Evolutionary conservation across 2,888 invertebrate species (phyloP).

Genomic region (Mesochorus sp.): DNA sequence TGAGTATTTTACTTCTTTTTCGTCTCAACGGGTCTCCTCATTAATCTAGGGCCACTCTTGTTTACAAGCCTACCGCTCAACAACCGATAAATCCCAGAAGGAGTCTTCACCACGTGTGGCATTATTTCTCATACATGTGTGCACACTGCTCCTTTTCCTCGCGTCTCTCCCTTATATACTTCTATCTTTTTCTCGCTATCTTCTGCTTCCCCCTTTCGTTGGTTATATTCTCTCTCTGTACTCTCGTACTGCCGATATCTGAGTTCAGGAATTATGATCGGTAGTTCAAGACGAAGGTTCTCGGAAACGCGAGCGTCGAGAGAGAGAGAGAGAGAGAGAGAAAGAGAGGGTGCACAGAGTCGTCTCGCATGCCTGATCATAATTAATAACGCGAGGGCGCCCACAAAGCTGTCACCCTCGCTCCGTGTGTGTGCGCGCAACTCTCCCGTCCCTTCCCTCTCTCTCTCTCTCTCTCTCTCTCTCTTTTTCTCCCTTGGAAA

Average conservation of each 20-base stretch:
- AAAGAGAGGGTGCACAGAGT: slow-evolving; percentile 65
- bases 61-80: slow-evolving; percentile 65
- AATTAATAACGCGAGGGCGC: slow-evolving; percentile 79
- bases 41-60: slow-evolving; percentile 57
- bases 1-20: background rate
- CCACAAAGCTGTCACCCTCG: slow-evolving; percentile 77
- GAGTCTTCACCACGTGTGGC: slow-evolving; percentile 50
- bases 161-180: background rate
- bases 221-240: background rate
- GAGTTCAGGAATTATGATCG: slow-evolving; percentile 64
- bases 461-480: slow-evolving; percentile 11
- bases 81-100: slow-evolving; percentile 57
- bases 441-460: background rate
- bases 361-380: slow-evolving; percentile 81
- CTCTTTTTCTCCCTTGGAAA: slow-evolving; percentile 9
- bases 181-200: background rate
- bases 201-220: background rate
- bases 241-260: slow-evolving; percentile 60
- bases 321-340: background rate
- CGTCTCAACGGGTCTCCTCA: slow-evolving; percentile 32
- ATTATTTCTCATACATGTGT: slow-evolving; percentile 33
- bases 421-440: background rate
- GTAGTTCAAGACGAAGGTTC: slow-evolving; percentile 60
- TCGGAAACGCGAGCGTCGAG: slow-evolving; percentile 58
- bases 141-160: slow-evolving; percentile 19